A percentile compares a stretch with the other conserved stretches of the same genome.
These are phyloP conservation scores for Oscheius sp. DNA, from an alignment of 2,888 invertebrate species.

Conservation along the genomic window DNA sequence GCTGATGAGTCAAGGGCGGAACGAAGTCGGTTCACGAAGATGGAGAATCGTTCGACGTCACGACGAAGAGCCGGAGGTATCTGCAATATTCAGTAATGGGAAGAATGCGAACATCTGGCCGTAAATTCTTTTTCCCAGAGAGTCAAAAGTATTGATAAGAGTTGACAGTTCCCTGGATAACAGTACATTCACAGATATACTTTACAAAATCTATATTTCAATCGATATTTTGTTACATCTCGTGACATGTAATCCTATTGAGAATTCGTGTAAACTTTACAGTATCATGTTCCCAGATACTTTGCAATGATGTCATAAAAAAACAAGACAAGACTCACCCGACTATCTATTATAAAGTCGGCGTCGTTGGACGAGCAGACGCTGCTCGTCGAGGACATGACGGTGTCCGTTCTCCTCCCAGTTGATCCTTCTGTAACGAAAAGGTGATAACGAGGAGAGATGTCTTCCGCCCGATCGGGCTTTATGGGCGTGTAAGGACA, in stretches of 20 bases:
- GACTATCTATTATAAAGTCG: slow-evolving; percentile 51
- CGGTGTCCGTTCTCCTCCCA: slow-evolving; percentile 15
- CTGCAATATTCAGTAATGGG: slow-evolving; percentile 41
- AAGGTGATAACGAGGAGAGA: background rate
- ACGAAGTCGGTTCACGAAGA: slow-evolving; percentile 61
- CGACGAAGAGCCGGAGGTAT: slow-evolving; percentile 63
- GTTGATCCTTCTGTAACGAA: background rate
- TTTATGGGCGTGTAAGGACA: slow-evolving; percentile 23
- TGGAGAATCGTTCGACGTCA: slow-evolving; percentile 69
- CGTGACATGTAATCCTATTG: no score
- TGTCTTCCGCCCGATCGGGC: slow-evolving; percentile 9
- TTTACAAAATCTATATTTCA: no score
- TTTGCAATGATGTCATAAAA: no score
- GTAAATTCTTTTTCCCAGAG: no score
- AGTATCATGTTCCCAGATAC: no score
- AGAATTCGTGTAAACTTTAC: no score
- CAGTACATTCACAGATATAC: no score
- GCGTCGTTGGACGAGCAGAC: slow-evolving; percentile 59
- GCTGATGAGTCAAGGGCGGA: slow-evolving; percentile 58
- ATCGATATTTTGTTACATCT: no score
- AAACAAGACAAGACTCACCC: slow-evolving; percentile 25
- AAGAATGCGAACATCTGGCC: no score
- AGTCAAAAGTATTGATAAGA: no score
- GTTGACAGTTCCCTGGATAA: no score
- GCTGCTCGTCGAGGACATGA: slow-evolving; percentile 55